Base-by-base conservation (phyloP, 2,113 vertebrate genomes). In the Macaca mulatta region DNA sequence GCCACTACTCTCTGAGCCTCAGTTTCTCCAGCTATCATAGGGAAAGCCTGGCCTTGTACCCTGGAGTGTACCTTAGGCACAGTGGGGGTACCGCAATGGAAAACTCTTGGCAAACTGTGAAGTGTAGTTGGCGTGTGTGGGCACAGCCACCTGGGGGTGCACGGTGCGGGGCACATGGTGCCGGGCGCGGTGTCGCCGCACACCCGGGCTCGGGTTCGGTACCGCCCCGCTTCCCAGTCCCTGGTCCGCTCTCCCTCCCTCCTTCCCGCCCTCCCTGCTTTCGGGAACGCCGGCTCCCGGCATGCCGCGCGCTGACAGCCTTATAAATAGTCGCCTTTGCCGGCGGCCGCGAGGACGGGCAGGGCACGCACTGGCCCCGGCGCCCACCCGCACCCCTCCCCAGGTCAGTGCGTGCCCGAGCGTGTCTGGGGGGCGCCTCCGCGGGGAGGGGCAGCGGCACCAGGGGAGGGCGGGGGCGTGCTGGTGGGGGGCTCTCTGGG, bases 241-340 rank as follows among this genome's bases (percentile, higher is more conserved):
- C 38, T 87, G 4, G 69, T 8, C 45, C 45, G 81, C 55, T 32
- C 48, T 69, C 85, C 92, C 82, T 38, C 18, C 75, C 38, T 18
- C n/a, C 83, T 59, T 40, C 83, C 77, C 40, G 27, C 55, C n/a
- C 77, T 45, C 80, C 91, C 88, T 90, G 88, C 89, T 87, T 48
- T 43, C 70, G 3, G 14, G 80, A 88, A 94, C 79, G 95, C 97
- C 70, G 90, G 84, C 96, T 98, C 98, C 98, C 98, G 38, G 98
- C 98, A 98, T 99, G 98, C 99, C 81, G 5, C 97, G 96, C 80
- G 95, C 97, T 97, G 97, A 96, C 98, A 98, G 98, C 97, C 91
- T 85, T 98, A 98, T 98, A 98, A 98, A 98, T 97, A 98, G 98
- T 96, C 96, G 98, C 90, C 98, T 97, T 97, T 97, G 96, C 96